Percentiles rank a stretch among this genome's conserved stretches.
Evolutionary conservation across 1,140 invertebrate genomes (phyloP).

Genomic region (Drosophila chauvacae): DNA sequence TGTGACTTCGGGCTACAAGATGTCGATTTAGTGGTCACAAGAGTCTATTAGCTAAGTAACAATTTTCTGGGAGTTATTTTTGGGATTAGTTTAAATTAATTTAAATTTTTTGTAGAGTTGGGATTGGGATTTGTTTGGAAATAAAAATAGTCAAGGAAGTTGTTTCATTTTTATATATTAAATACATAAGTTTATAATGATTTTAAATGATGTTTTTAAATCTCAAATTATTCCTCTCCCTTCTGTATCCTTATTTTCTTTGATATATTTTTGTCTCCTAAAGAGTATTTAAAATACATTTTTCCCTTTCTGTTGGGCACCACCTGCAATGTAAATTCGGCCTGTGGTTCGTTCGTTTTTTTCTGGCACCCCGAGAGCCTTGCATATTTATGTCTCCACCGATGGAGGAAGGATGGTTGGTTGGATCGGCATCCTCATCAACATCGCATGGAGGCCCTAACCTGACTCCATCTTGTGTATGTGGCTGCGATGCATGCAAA

Average conservation of each 20-base stretch:
- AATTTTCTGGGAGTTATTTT: neutral
- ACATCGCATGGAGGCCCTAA: slow-evolving; percentile 12
- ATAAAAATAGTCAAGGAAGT: too few species aligned
- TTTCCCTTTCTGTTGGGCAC: neutral
- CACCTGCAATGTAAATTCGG: slow-evolving; percentile 39
- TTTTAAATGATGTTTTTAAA: neutral
- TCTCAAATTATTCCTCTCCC: neutral
- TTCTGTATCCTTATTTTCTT: neutral
- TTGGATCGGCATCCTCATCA: neutral
- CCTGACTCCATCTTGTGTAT: slow-evolving; percentile 35
- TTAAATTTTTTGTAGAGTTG: neutral
- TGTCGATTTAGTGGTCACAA: neutral
- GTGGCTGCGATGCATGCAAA: slow-evolving; percentile 42
- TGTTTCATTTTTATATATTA: too few species aligned
- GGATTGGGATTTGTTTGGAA: too few species aligned
- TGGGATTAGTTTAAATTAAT: neutral
- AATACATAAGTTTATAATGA: neutral
- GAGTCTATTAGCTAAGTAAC: slow-evolving; percentile 14
- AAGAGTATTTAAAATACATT: slow-evolving; percentile 10
- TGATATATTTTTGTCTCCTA: neutral
- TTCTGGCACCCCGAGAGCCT: slow-evolving; percentile 43
- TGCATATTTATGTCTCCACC: slow-evolving; percentile 46
- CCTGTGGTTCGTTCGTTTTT: slow-evolving; percentile 17
- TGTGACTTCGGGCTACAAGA: slow-evolving; percentile 30
- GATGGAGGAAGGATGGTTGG: slow-evolving; percentile 16